Conservation (phyloP, 92 coral and sea anemone species). For the Siderastrea siderea region DNA sequence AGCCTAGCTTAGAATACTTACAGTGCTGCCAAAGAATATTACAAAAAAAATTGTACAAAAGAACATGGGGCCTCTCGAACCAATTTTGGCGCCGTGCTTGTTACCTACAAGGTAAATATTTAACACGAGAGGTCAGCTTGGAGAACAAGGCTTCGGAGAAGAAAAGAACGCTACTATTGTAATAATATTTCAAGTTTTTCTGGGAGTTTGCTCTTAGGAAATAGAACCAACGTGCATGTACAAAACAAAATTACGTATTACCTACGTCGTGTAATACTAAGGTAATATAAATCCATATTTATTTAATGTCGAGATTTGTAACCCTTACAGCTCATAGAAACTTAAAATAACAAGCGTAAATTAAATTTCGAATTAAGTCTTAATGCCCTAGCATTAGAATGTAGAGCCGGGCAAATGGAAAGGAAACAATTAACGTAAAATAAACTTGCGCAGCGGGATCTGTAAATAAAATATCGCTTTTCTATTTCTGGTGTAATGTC, state of each 20-base stretch:
- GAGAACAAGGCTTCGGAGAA: background rate
- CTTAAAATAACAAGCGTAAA: background rate
- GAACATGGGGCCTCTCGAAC: too few relatives aligned
- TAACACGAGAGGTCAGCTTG: background rate
- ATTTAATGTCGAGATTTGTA: background rate
- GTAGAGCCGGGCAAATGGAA: background rate
- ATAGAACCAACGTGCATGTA: background rate
- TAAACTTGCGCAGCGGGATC: conserved; percentile 2
- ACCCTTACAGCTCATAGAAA: background rate
- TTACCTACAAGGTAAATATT: background rate
- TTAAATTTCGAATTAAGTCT: background rate
- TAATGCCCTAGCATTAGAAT: background rate
- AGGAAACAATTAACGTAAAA: background rate
- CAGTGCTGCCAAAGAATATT: too few relatives aligned
- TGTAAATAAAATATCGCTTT: conserved; percentile 7
- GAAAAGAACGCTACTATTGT: background rate
- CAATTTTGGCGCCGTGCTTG: background rate
- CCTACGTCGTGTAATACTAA: background rate
- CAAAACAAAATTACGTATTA: background rate
- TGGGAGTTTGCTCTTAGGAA: background rate
- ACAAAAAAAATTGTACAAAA: too few relatives aligned
- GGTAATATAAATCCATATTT: background rate
- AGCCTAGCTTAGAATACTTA: too few relatives aligned
- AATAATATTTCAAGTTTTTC: background rate
- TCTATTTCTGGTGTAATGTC: background rate